Evolutionary conservation across 1,140 invertebrate genomes (phyloP).

Genomic region (Pseudomyrmex cubaensis): DNA sequence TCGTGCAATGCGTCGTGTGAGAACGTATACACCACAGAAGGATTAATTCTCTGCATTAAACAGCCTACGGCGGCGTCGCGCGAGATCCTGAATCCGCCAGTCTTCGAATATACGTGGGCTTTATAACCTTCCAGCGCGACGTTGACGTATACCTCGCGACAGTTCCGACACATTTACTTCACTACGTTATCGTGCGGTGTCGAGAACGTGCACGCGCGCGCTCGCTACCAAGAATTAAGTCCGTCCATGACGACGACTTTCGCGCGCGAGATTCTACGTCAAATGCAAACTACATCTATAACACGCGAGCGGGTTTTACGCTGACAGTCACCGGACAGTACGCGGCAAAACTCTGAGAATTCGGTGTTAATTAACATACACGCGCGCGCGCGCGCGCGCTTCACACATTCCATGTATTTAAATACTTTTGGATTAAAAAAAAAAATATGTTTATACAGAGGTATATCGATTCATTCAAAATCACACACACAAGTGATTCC

Average conservation of each 20-base stretch:
- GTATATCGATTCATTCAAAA: not conserved
- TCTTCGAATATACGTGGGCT: conserved; percentile 4
- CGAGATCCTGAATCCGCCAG: conserved; percentile 6
- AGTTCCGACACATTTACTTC: conserved; percentile 20
- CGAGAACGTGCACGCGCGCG: not conserved
- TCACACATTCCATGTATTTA: too few relatives aligned
- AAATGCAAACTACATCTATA: not conserved
- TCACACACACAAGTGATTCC: not conserved
- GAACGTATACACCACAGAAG: not conserved
- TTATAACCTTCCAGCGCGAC: not conserved
- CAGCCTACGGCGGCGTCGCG: not conserved
- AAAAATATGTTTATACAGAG: not conserved
- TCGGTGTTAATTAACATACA: not conserved
- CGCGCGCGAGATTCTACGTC: not conserved
- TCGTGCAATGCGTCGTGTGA: not conserved
- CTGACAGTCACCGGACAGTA: not conserved
- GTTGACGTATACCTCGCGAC: conserved; percentile 28
- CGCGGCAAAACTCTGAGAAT: not conserved
- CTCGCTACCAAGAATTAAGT: conserved; percentile 18
- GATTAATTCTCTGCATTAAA: conserved; percentile 8
- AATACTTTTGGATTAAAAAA: not conserved
- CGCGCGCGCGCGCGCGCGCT: too few relatives aligned
- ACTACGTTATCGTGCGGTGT: not conserved
- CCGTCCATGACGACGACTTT: conserved; percentile 30
- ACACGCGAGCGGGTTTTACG: not conserved